A percentile compares a stretch with the other conserved stretches of the same genome.
phyloP scores from a whole-genome alignment of 2,113 vertebrate genomes.

The Pardalotus punctatus region DNA sequence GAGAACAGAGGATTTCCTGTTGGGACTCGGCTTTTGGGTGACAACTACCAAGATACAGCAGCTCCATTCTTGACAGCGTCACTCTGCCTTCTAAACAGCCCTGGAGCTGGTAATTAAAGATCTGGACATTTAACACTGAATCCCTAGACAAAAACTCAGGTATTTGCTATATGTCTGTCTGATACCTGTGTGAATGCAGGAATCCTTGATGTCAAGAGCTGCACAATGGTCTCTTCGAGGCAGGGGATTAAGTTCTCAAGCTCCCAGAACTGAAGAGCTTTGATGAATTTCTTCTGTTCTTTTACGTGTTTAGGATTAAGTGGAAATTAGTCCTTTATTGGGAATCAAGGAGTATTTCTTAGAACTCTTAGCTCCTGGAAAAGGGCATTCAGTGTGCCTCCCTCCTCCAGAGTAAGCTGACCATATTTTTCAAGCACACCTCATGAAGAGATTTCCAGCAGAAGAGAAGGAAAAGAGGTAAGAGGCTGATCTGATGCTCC shows the following conservation, averaged over 20 bases:
- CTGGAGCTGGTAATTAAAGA: constrained; percentile 16
- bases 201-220: constrained; percentile 52
- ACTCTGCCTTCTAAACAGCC: not conserved
- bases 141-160: constrained; percentile 2
- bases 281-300: constrained; percentile 49
- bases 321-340: constrained; percentile 25
- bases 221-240: constrained; percentile 20
- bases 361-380: not conserved
- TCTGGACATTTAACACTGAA: not conserved
- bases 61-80: not conserved
- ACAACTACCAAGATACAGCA: constrained; percentile 33
- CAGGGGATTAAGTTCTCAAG: constrained; percentile 53
- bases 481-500: not conserved
- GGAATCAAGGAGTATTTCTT: constrained; percentile 36
- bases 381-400: not conserved
- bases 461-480: not conserved
- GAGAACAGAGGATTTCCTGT: constrained; percentile 56
- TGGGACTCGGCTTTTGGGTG: constrained; percentile 49
- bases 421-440: not conserved
- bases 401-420: not conserved
- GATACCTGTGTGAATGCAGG: constrained; percentile 33
- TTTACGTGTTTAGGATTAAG: constrained; percentile 32
- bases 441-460: not conserved
- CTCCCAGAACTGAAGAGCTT: constrained; percentile 35
- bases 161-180: constrained; percentile 5